Percentiles rank a stretch among this genome's conserved stretches.
Evolutionary conservation across 1,140 invertebrate species (phyloP).

Genomic region (Drosophila tani): DNA sequence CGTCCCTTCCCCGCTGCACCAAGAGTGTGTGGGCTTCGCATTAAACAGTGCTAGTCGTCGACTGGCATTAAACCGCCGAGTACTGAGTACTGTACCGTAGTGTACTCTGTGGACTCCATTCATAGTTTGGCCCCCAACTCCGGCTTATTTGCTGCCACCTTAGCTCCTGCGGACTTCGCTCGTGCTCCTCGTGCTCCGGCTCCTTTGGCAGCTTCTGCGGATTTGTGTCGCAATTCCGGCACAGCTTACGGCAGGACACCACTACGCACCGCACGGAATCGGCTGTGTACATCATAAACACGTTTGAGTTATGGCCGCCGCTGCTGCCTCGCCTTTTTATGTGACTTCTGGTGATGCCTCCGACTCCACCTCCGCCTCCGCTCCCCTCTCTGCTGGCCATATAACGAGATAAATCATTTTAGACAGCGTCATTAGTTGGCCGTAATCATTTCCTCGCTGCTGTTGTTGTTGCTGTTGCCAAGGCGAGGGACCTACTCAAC

Average conservation of each 20-base stretch:
- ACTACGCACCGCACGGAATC: constrained; percentile 38
- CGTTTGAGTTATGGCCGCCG: constrained; percentile 72
- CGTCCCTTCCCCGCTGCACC: too few species aligned
- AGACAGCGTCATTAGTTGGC: constrained; percentile 84
- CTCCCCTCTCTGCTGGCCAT: constrained; percentile 38
- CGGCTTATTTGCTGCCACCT: not conserved
- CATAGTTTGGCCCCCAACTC: constrained; percentile 20
- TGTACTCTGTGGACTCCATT: constrained; percentile 24
- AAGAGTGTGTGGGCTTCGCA: constrained; percentile 18
- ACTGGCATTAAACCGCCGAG: constrained; percentile 52
- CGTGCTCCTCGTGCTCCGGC: not conserved
- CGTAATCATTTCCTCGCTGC: constrained; percentile 72
- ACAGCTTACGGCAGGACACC: constrained; percentile 15
- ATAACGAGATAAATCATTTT: constrained; percentile 84
- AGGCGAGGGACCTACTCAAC: constrained; percentile 20
- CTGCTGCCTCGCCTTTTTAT: constrained; percentile 54
- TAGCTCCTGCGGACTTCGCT: not conserved
- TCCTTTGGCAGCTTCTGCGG: constrained; percentile 9
- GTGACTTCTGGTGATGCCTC: constrained; percentile 60
- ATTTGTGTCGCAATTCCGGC: constrained; percentile 44
- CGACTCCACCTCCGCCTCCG: not conserved
- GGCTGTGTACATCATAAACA: constrained; percentile 74
- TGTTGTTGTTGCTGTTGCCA: constrained; percentile 32
- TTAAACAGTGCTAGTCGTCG: constrained; percentile 43
- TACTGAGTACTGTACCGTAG: constrained; percentile 14